Evolutionary conservation across 2,113 vertebrate species (phyloP).

Genomic region (Psilopsiagon aymara): DNA sequence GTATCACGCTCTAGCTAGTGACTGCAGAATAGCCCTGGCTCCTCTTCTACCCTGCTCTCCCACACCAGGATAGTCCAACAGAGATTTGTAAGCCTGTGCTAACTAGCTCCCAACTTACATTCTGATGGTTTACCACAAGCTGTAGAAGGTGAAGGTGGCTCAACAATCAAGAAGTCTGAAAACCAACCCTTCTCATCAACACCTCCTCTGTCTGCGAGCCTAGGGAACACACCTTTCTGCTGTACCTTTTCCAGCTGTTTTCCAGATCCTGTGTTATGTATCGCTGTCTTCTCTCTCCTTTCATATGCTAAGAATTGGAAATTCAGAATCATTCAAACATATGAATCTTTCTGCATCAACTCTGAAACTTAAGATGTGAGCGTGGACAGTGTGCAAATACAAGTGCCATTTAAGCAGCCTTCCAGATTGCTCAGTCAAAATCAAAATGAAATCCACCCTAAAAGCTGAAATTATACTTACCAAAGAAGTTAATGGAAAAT

Average conservation of each 20-base stretch:
- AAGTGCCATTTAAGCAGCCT: not conserved
- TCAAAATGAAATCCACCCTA: not conserved
- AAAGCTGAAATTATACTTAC: not conserved
- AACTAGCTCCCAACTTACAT: not conserved
- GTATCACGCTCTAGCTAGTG: not conserved
- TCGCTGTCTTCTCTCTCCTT: not conserved
- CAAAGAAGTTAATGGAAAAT: not conserved
- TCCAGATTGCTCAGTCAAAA: not conserved
- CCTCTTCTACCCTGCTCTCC: not conserved
- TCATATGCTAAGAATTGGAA: not conserved
- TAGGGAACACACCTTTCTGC: not conserved
- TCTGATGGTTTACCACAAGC: not conserved
- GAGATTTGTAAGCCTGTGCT: not conserved
- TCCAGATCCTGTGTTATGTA: not conserved
- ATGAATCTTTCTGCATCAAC: not conserved
- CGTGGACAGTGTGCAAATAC: not conserved
- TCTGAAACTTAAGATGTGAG: not conserved
- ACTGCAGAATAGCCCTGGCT: rapidly evolving
- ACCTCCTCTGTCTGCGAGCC: rapidly evolving
- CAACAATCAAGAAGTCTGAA: not conserved
- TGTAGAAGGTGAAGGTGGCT: not conserved
- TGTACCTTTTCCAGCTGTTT: rapidly evolving
- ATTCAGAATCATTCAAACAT: not conserved
- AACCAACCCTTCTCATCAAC: not conserved
- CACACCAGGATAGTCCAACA: not conserved